These are phyloP conservation scores for Aphelinus atriplicis DNA, from an alignment of 1,140 invertebrate species.

Conservation along the genomic window DNA sequence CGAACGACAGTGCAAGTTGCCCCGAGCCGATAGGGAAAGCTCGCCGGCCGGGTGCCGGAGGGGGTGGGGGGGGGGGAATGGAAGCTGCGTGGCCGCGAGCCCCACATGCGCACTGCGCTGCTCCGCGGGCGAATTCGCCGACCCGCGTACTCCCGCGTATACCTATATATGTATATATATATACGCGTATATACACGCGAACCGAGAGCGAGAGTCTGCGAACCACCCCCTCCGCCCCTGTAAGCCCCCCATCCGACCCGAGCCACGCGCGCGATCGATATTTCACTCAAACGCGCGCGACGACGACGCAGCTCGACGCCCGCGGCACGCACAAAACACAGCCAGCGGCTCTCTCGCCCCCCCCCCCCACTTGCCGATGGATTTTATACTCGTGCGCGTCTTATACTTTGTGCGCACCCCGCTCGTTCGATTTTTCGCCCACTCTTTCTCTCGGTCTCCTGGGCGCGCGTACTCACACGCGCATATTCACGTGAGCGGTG, in stretches of 20 bases:
- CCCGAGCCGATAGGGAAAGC: constrained; percentile 62
- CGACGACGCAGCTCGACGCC: constrained; percentile 11
- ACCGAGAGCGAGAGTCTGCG: too few species aligned
- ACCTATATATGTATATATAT: too few species aligned
- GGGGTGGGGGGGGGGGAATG: not conserved
- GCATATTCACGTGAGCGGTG: not conserved
- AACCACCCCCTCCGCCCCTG: too few species aligned
- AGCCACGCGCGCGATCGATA: constrained; percentile 55
- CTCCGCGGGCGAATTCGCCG: constrained; percentile 1
- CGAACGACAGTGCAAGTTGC: constrained; percentile 59
- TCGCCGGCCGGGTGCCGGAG: constrained; percentile 24
- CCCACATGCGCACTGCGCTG: constrained; percentile 2
- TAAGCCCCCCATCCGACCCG: too few species aligned
- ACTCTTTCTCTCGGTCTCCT: constrained; percentile 9
- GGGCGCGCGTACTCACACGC: not conserved
- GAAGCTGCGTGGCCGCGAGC: constrained; percentile 18
- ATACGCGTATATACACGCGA: too few species aligned
- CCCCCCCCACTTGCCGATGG: too few species aligned
- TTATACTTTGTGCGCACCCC: constrained; percentile 16
- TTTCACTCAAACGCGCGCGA: constrained; percentile 47
- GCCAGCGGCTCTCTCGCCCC: too few species aligned
- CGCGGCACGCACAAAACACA: too few species aligned
- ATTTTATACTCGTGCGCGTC: too few species aligned
- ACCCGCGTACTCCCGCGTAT: too few species aligned
- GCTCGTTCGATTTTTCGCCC: constrained; percentile 44